phyloP scores from a whole-genome alignment of 2,888 invertebrate genomes.

The Andricus quercusramuli region DNA sequence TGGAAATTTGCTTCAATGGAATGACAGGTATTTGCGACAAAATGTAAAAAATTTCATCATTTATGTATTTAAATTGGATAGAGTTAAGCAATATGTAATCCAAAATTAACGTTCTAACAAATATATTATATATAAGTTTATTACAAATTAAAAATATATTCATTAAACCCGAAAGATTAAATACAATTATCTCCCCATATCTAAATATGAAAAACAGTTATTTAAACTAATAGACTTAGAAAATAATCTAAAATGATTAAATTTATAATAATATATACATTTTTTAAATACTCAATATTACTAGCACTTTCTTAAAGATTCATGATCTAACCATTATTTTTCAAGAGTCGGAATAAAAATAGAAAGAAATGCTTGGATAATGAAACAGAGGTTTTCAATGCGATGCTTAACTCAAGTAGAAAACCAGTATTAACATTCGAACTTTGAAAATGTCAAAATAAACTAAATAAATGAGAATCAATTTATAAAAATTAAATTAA shows the following conservation, averaged over 20 bases:
- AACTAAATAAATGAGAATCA: not conserved
- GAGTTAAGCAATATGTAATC: no score
- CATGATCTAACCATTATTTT: not conserved
- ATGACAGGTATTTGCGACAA: not conserved
- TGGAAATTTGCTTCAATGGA: conserved; percentile 2
- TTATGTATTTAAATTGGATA: not conserved
- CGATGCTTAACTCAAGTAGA: not conserved
- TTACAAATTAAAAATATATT: no score
- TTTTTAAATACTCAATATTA: not conserved
- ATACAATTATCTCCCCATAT: no score
- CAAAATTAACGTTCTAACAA: no score
- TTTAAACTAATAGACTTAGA: not conserved
- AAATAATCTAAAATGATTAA: not conserved
- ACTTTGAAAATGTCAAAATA: not conserved
- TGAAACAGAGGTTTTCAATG: not conserved
- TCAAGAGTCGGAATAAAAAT: not conserved
- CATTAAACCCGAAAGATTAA: no score
- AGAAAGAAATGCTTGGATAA: not conserved
- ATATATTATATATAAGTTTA: no score
- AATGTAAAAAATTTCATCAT: not conserved
- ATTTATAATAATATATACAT: not conserved
- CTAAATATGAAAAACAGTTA: not conserved
- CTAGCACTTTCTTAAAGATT: not conserved
- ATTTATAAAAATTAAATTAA: not conserved
- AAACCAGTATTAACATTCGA: not conserved